Evolutionary conservation across 2,113 vertebrate species (phyloP).

Genomic region (Syrmaticus mikado): DNA sequence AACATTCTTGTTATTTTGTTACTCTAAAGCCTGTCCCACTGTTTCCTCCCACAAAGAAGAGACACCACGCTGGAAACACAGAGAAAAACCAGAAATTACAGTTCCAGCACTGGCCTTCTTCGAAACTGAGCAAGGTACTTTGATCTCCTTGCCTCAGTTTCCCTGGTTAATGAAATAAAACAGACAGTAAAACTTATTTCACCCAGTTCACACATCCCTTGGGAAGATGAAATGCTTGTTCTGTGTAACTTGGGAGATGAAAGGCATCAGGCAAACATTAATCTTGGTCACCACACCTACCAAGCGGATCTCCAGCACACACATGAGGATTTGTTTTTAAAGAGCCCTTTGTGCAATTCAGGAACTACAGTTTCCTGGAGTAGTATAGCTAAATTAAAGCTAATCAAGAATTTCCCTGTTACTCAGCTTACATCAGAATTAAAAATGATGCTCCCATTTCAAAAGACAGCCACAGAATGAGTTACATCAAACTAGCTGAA

Average conservation of each 20-base stretch:
- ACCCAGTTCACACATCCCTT: slow-evolving; percentile 11
- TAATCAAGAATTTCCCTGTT: slow-evolving; percentile 54
- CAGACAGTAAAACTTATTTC: slow-evolving; percentile 7
- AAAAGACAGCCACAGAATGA: not conserved
- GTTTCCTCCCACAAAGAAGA: not conserved
- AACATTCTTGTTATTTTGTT: not conserved
- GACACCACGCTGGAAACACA: not conserved
- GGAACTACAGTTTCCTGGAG: slow-evolving; percentile 37
- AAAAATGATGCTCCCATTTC: slow-evolving; percentile 43
- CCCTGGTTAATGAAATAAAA: slow-evolving; percentile 17
- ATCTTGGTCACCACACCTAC: slow-evolving; percentile 54
- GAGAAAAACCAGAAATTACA: slow-evolving; percentile 7
- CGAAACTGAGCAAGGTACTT: slow-evolving; percentile 9
- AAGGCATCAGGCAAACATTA: slow-evolving; percentile 51
- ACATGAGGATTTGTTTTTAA: slow-evolving; percentile 19
- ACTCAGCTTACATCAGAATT: slow-evolving; percentile 39
- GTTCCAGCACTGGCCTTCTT: not conserved
- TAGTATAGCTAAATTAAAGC: slow-evolving; percentile 43
- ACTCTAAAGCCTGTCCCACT: not conserved
- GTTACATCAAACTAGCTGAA: slow-evolving; percentile 33
- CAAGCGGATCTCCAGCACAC: slow-evolving; percentile 31
- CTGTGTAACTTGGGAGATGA: slow-evolving; percentile 53
- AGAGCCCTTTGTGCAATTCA: slow-evolving; percentile 29
- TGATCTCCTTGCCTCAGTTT: slow-evolving; percentile 8
- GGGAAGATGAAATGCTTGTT: slow-evolving; percentile 33